Evolutionary conservation across 2,888 invertebrate genomes (phyloP), one percentile per base, ranked within the genome.

Genomic region (Callosobruchus maculatus): DNA sequence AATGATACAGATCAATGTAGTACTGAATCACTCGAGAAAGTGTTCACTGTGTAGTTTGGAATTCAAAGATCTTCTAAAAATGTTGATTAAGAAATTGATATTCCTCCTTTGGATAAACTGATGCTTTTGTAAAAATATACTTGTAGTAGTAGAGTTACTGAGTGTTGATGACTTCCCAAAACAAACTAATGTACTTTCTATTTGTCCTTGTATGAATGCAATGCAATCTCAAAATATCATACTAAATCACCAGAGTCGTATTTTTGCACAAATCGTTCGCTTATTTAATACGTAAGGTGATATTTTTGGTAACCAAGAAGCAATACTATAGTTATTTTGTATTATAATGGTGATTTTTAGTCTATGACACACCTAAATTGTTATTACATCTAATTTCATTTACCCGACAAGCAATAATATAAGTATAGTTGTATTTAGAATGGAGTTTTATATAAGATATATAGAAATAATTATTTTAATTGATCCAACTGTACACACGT

Each of bases 241-340:
- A 18, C 49, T 49, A 7, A 22, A 22, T 70, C 20, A 70, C 21
- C 68, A 68, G 68, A 68, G 68, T 68, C 68, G 85, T 86, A 86
- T 86, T 86, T 86, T 86, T 86, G 85, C 86, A 86, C 86, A 83
- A 80, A 81, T 82, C 82, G 81, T 77, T 81, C 79, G 82, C 81
- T 83, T 83, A 78, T 82, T 82, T 80, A 79, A 79, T 77, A 78
- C 74, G 77, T 67, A 71, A 71, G 85, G 87, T 87, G 87, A 87
- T 87, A 87, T 87, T 86, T 86, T 87, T 86, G 84, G 86, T 85
- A 86, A 86, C 85, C 84, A 22, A 82, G 84, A 87, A 87, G 87
- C 87, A 87, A 87, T 87, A 87, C 83, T 76, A 81, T 79, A 81
- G 78, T 81, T 81, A 81, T 83, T 82, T 83, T 82, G 78, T 80